Base-by-base conservation (phyloP, 2,888 invertebrate species). In the Linnaemya vulpina region DNA sequence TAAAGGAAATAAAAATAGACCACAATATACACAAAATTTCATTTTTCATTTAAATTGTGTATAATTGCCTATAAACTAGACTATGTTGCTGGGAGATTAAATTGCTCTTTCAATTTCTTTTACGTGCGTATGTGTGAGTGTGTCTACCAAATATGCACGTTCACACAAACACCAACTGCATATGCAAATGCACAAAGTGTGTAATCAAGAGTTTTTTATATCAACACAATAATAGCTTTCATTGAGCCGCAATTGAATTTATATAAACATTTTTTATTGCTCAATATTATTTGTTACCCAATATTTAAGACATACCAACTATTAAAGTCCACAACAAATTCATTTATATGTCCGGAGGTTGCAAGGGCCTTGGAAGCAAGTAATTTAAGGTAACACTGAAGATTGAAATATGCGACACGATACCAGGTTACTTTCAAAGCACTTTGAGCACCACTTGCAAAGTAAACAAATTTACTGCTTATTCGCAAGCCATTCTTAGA, bases 41-140 rank as follows among this genome's bases (percentile, higher is more conserved):
- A 86, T 87, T 88, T 87, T 86, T 78, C 83, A 85, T 82, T 82
- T 71, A 86, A 88, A 88, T 88, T 88, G 88, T 87, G 81, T 86
- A 82, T 87, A 88, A 88, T 88, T 88, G 88, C 83, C 83, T 71
- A 78, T 84, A 81, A 83, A 78, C 79, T 80, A 79, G 73, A 74
- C 79, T 74, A 53, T 79, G 77, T 79, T 68, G 79, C 73, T 79
- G 68, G 35, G 74, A 68, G 68, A 79, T 62, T 74, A 73, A 73
- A 77, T 83, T 83, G 75, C 43, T 40, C 53, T 71, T 71, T 68
- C 46, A 51, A 51, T 68, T 58, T 58, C 58, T 49, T 58, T 22
- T 22, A 13, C 22, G 15, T 55, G 17, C 11, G 15, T 1, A 17
- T 49, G 17, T 38, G 15, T 65, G 25, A 15, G n/a, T 1, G 17